Conservation (phyloP, 2,113 vertebrate genomes). For the Perca flavescens region DNA sequence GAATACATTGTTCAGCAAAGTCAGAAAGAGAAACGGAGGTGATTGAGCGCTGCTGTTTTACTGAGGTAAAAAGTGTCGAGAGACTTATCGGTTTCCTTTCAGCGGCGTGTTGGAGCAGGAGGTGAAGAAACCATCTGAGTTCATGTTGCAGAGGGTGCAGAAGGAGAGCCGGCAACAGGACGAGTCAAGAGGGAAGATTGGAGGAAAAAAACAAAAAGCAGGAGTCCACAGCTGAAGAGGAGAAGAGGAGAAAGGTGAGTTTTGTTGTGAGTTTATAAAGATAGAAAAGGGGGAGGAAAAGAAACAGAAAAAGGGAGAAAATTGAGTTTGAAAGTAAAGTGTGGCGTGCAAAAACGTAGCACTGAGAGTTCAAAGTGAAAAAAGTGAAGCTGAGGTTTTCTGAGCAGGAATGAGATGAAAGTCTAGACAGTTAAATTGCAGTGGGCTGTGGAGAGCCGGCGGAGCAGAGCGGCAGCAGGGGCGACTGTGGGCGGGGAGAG, state of each 20-base stretch:
- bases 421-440: conserved; percentile 40
- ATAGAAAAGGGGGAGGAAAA: neutral
- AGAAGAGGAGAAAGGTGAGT: conserved; percentile 5
- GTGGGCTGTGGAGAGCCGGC: conserved; percentile 26
- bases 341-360: neutral
- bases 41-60: neutral
- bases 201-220: neutral
- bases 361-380: neutral
- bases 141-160: conserved; percentile 58
- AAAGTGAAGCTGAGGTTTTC: neutral
- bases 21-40: neutral
- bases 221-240: neutral
- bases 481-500: conserved; percentile 58
- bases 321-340: neutral
- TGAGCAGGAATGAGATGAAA: conserved; percentile 21
- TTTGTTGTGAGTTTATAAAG: neutral
- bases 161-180: conserved; percentile 23
- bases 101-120: conserved; percentile 22
- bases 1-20: neutral
- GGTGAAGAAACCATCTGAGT: conserved; percentile 53
- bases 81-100: conserved; percentile 14
- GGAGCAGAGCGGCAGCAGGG: conserved; percentile 22
- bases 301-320: no score
- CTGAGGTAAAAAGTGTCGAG: neutral
- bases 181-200: neutral